phyloP scores from a whole-genome alignment of 1,140 invertebrate genomes.

The Aphaenogaster ashmeadi region DNA sequence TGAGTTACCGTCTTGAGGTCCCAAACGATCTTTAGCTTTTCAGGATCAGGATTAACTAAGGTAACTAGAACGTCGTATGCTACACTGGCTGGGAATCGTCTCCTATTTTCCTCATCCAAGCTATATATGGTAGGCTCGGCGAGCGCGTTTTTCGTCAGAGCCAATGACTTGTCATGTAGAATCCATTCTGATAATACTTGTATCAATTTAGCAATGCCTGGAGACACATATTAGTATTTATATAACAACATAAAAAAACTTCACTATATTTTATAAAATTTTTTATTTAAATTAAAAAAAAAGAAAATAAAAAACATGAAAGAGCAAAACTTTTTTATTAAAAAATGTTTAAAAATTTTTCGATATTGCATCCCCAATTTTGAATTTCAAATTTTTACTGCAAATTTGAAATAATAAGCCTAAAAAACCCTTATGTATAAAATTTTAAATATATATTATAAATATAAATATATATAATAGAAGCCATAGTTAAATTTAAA shows the following conservation, averaged over 20 bases:
- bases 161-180: constrained; percentile 83
- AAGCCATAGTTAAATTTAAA: no score
- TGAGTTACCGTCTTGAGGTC: constrained; percentile 89
- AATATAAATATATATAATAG: no score
- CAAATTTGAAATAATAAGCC: no score
- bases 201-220: constrained; percentile 80
- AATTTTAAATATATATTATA: no score
- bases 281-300: no score
- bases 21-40: constrained; percentile 90
- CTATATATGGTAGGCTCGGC: constrained; percentile 83
- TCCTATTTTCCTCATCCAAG: constrained; percentile 84
- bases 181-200: constrained; percentile 84
- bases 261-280: neutral
- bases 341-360: no score
- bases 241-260: neutral
- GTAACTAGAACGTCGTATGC: constrained; percentile 93
- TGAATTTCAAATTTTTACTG: no score
- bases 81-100: constrained; percentile 86
- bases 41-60: constrained; percentile 92
- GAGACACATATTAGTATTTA: neutral
- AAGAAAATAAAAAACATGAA: no score
- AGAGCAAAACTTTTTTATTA: no score
- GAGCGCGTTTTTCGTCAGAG: constrained; percentile 83
- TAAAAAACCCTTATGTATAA: no score
- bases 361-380: no score